Base-by-base conservation (phyloP, 2,888 invertebrate species). In the Disparrhopalites patrizii region DNA sequence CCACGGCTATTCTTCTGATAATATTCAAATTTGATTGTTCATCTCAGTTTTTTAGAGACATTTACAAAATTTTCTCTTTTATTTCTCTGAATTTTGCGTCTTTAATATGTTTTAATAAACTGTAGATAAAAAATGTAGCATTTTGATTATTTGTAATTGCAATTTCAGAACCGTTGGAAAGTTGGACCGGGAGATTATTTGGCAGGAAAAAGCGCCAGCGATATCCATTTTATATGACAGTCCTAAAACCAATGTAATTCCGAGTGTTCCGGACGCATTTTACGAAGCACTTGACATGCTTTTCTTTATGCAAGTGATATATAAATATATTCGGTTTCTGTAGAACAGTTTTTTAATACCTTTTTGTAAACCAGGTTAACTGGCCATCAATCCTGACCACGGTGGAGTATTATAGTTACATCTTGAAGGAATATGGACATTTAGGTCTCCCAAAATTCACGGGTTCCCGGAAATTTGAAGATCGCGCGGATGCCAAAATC, bases 131-230 rank as follows among this genome's bases (percentile, higher is more conserved):
- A n/a, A n/a, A n/a, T n/a, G n/a, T n/a, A n/a, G n/a, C 38, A 36
- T 25, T 36, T 15, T 57, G 15, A 18, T 18, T n/a, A 36, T 57
- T 57, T 54, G 1, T 38, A 69, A 67, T 43, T 43, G n/a, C n/a
- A 69, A 67, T 43, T 43, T 5, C n/a, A 47, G 47, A 13, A 71
- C 70, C 0, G 61, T 55, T 3, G 66, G 65, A 27, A 67, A 68
- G 38, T 23, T 66, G 8, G 82, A 85, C 36, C 83, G 83, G 50
- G 83, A 85, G 70, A 78, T 88, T 28, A 80, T 89, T 33, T 83
- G 89, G 78, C 90, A 89, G 77, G 85, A 85, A 1, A 81, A 81
- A 58, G 89, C 89, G 0, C 88, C 89, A 0, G 87, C 89, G 3
- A 80, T 82, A 65, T 85, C 85, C 62, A 80, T 90, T 33, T 78